These are phyloP conservation scores for Eidolon helvum DNA, from an alignment of 2,113 vertebrate genomes.

Conservation along the genomic window DNA sequence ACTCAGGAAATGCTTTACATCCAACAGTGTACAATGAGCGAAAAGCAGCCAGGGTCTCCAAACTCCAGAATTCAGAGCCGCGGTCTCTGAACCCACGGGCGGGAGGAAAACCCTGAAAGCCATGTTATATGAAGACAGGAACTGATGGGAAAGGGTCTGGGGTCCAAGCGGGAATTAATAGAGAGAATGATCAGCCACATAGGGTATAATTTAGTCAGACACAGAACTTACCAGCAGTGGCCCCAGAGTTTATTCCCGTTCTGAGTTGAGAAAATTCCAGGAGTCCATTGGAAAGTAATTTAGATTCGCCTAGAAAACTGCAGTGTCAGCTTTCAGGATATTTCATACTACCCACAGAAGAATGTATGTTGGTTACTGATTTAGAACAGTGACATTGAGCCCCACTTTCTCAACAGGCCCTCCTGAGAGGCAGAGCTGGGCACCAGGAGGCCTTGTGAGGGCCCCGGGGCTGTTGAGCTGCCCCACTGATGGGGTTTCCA, in stretches of 20 bases:
- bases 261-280: slow-evolving; percentile 61
- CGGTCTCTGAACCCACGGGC: neutral
- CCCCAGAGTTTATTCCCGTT: slow-evolving; percentile 16
- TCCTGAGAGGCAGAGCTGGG: neutral
- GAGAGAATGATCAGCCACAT: neutral
- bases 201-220: slow-evolving; percentile 42
- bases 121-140: neutral
- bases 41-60: neutral
- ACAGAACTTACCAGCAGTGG: slow-evolving; percentile 33
- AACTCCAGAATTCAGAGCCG: neutral
- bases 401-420: neutral
- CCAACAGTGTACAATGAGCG: neutral
- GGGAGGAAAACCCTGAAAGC: neutral
- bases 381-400: neutral
- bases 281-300: slow-evolving; percentile 38
- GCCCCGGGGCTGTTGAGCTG: neutral
- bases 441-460: neutral
- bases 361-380: neutral
- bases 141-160: neutral
- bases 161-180: neutral
- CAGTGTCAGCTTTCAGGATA: neutral
- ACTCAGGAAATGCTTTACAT: neutral
- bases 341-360: neutral
- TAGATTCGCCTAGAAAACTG: slow-evolving; percentile 36
- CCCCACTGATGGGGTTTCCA: neutral